Evolutionary conservation across 2,113 vertebrate species (phyloP).

Genomic region (Nothoprocta pentlandii): DNA sequence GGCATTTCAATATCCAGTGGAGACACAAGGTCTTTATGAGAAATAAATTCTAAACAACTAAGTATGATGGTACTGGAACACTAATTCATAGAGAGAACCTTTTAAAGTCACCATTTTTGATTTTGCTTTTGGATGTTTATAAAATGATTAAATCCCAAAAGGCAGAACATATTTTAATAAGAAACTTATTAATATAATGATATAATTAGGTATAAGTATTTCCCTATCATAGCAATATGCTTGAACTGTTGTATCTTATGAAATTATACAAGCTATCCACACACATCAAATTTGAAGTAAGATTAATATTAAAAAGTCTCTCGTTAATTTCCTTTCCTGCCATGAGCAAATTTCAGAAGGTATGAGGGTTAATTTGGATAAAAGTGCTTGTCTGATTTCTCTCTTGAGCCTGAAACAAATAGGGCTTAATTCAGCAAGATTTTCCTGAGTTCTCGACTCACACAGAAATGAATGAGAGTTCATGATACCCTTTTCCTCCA

Average conservation of each 20-base stretch:
- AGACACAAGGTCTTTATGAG: background rate
- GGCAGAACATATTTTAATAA: constrained; percentile 12
- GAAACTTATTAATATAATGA: background rate
- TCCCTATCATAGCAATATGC: background rate
- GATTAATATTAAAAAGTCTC: background rate
- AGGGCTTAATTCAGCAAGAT: background rate
- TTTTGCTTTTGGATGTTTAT: constrained; percentile 9
- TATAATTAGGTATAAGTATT: constrained; percentile 28
- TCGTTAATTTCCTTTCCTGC: constrained; percentile 25
- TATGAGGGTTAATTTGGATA: constrained; percentile 24
- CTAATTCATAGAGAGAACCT: background rate
- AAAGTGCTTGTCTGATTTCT: constrained; percentile 14
- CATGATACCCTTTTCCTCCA: background rate
- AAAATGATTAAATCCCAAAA: background rate
- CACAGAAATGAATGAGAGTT: background rate
- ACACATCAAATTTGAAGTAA: constrained; percentile 29
- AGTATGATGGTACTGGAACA: background rate
- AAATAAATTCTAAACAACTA: background rate
- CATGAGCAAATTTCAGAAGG: constrained; percentile 27
- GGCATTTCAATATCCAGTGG: background rate
- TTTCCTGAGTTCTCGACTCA: background rate
- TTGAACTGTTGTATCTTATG: constrained; percentile 30
- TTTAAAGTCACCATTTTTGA: background rate
- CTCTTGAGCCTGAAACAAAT: background rate
- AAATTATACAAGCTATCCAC: constrained; percentile 14